Evolutionary conservation across 1,140 invertebrate species (phyloP).

Genomic region (Parasteatoda tepidariorum): DNA sequence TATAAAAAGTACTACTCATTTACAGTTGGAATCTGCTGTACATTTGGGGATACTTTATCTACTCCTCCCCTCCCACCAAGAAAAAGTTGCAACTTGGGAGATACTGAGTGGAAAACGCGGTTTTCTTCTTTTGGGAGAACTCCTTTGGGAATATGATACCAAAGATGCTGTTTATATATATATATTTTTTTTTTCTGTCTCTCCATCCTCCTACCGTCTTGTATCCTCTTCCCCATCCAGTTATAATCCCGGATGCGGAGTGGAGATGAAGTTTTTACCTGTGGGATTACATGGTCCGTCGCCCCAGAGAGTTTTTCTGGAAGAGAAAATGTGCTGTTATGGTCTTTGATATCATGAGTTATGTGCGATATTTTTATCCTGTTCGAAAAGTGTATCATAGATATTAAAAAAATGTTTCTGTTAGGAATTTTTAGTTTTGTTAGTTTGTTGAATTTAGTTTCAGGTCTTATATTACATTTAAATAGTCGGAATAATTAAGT

Average conservation of each 20-base stretch:
- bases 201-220: background rate
- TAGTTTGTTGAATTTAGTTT: too few species aligned
- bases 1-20: too few species aligned
- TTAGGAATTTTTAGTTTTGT: too few species aligned
- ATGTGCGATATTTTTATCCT: background rate
- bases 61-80: too few species aligned
- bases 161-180: background rate
- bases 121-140: background rate
- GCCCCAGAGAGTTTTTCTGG: slow-evolving; percentile 2
- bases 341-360: slow-evolving; percentile 3
- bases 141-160: slow-evolving; percentile 7
- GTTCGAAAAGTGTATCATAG: background rate
- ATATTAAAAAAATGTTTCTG: too few species aligned
- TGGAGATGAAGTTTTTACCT: slow-evolving; percentile 54
- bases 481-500: too few species aligned
- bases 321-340: background rate
- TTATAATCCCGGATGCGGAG: slow-evolving; percentile 51
- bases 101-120: background rate
- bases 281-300: slow-evolving; percentile 36
- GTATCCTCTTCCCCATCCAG: background rate
- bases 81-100: too few species aligned
- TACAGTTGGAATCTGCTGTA: too few species aligned
- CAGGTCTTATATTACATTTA: too few species aligned
- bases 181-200: background rate
- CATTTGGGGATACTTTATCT: too few species aligned